These are phyloP conservation scores for Thelaira solivaga DNA, from an alignment of 2,888 invertebrate genomes.

Conservation along the genomic window DNA sequence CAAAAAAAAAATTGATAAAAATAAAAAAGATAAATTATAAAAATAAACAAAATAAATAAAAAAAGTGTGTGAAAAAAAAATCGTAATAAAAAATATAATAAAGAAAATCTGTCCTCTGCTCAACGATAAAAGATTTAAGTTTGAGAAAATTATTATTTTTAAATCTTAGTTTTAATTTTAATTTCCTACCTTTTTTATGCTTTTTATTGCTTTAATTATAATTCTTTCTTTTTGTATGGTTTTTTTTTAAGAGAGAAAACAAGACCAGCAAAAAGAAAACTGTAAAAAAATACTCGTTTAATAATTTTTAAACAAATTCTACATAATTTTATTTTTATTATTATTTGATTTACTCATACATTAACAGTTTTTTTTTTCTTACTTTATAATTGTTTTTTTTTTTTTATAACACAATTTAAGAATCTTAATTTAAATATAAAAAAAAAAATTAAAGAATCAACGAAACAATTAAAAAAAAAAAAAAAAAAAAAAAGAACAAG, in stretches of 20 bases:
- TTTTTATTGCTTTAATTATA: background rate
- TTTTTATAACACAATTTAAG: background rate
- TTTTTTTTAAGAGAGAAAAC: background rate
- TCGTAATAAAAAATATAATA: background rate
- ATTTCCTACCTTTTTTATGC: background rate
- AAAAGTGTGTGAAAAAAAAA: constrained; percentile 1
- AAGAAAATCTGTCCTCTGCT: background rate
- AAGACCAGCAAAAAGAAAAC: background rate
- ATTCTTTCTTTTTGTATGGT: background rate
- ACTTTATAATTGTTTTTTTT: background rate
- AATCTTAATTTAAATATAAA: background rate
- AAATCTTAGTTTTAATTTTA: too few species aligned
- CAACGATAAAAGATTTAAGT: too few species aligned
- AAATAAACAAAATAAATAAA: constrained; percentile 28
- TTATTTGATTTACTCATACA: background rate
- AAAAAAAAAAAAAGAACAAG: constrained; percentile 3
- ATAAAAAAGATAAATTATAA: constrained; percentile 51
- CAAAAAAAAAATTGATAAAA: constrained; percentile 55
- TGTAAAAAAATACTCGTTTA: background rate
- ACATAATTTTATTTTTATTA: background rate
- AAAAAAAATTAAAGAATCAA: background rate
- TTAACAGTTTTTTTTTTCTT: background rate
- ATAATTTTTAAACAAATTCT: background rate
- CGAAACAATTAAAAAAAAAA: background rate
- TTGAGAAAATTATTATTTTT: too few species aligned